These are phyloP conservation scores for Tetranychus cinnabarinus DNA, from an alignment of 1,140 invertebrate species.

Conservation along the genomic window DNA sequence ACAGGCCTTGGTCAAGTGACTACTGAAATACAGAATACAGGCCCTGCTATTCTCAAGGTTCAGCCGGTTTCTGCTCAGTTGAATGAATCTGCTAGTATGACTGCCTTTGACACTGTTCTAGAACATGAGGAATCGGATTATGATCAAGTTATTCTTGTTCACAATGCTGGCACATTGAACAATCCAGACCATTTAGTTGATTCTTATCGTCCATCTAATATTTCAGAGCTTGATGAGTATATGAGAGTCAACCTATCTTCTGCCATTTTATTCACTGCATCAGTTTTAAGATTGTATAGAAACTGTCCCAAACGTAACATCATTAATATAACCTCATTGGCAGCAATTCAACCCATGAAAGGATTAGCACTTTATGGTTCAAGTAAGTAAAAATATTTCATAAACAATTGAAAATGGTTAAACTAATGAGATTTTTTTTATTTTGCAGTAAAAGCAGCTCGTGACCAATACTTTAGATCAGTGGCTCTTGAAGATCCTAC, in stretches of 20 bases:
- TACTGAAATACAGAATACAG: background rate
- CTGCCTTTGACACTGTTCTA: background rate
- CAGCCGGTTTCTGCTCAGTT: background rate
- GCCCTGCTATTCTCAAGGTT: background rate
- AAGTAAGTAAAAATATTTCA: constrained; percentile 30
- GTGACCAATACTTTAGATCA: constrained; percentile 66
- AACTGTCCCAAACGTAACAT: constrained; percentile 29
- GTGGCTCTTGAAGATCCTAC: constrained; percentile 53
- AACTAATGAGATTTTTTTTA: background rate
- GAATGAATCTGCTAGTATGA: background rate
- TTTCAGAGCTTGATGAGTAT: constrained; percentile 25
- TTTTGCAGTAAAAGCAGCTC: constrained; percentile 34
- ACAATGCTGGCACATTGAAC: constrained; percentile 74
- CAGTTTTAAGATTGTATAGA: constrained; percentile 36
- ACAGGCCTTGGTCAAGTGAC: background rate
- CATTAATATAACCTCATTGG: constrained; percentile 68
- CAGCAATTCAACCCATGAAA: constrained; percentile 45
- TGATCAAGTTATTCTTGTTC: constrained; percentile 45
- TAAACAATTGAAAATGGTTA: background rate
- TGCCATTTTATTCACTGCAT: constrained; percentile 44
- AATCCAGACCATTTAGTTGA: constrained; percentile 33
- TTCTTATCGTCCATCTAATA: constrained; percentile 25
- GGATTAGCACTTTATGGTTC: constrained; percentile 54
- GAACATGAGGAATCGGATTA: constrained; percentile 24
- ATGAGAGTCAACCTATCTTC: constrained; percentile 56